Evolutionary conservation across 2,888 invertebrate species (phyloP), one percentile per base, ranked within the genome.

Genomic region (Eudasyphora cyanicolor): DNA sequence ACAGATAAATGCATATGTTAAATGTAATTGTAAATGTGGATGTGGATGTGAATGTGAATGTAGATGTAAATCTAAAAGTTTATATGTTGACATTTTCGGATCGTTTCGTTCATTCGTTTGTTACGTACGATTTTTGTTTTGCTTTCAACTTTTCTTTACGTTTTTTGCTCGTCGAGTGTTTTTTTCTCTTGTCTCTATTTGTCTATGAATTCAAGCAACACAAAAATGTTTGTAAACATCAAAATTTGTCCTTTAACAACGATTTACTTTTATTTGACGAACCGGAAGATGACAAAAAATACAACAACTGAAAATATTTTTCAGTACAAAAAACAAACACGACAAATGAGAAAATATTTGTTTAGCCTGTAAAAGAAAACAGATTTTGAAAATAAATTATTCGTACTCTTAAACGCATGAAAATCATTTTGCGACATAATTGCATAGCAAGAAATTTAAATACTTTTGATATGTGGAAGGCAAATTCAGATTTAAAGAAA

Each of bases 201-300:
- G 77, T 42, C 60, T 81, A 62, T 79, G 78, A 79, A 83, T 62
- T 83, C 73, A 85, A 79, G 79, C 83, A 83, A 76, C 62, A 77
- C n/a, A n/a, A n/a, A 81, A 85, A 69, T 83, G 49, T 81, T 77
- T 79, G 76, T 74, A 73, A 80, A 80, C 80, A 76, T 81, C 35
- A 62, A 81, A 64, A 32, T 76, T 75, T 75, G 81, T 84, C 75
- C 76, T 70, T 80, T 67, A 60, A 67, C 67, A 67, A 38, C 64
- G 21, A 67, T 67, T 67, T 67, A 38, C 67, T 67, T 67, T 67
- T 38, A 38, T 67, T 67, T 67, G 67, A 14, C 4, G 38, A 42
- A 42, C 35, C 67, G 38, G 60, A 60, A 29, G 29, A n/a, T 14
- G 10, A 57, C 27, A 27, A 27, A 45, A 45, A 45, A n/a, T 10